Evolutionary conservation across 2,113 vertebrate genomes (phyloP).

Genomic region (Melanocharis versteri): DNA sequence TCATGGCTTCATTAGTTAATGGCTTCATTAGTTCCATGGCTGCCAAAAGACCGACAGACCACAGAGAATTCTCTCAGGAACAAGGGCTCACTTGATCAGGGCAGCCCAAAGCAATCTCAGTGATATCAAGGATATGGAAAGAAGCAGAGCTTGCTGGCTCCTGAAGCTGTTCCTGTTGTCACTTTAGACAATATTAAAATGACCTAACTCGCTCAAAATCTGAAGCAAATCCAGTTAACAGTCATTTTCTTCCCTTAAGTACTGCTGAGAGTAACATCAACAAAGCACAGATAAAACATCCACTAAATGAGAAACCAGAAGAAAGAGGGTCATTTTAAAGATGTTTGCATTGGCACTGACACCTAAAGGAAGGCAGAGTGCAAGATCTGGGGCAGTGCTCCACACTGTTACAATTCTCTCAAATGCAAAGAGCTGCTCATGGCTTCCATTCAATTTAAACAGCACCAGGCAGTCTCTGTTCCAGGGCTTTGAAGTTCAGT

Average conservation of each 20-base stretch:
- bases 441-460: neutral
- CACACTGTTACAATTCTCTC: neutral
- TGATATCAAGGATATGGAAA: neutral
- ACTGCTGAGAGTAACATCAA: constrained; percentile 1
- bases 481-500: neutral
- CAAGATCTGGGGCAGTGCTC: neutral
- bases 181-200: neutral
- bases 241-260: neutral
- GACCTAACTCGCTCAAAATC: neutral
- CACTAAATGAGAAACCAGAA: neutral
- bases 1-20: neutral
- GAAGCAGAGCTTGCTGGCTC: neutral
- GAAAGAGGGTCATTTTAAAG: neutral
- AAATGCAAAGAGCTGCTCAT: neutral
- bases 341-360: constrained; percentile 1
- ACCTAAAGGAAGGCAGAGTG: neutral
- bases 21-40: neutral
- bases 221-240: neutral
- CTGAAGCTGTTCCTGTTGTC: neutral
- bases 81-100: neutral
- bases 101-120: neutral
- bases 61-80: neutral
- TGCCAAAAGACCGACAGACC: neutral
- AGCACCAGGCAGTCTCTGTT: neutral
- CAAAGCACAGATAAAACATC: neutral